phyloP scores from a whole-genome alignment of 2,797 vertebrate species.

The Microctenopoma lineatum region DNA sequence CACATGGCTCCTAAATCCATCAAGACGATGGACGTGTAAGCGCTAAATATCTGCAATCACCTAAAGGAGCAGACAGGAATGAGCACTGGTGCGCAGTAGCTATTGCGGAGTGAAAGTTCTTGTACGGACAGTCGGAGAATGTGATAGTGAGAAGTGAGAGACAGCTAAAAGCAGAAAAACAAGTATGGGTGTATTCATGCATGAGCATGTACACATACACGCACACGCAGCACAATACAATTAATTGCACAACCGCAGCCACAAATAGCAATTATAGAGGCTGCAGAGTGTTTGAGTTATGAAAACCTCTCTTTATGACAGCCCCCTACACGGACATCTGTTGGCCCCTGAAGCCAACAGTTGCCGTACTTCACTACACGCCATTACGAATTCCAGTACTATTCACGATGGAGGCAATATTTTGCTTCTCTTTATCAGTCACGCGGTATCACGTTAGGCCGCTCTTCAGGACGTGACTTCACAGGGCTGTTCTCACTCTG shows the following conservation, averaged over 20 bases:
- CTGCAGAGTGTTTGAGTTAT: slow-evolving; percentile 38
- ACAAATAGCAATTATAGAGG: slow-evolving; percentile 53
- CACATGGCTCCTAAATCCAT: slow-evolving; percentile 67
- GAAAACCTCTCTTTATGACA: slow-evolving; percentile 32
- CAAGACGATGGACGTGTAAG: slow-evolving; percentile 67
- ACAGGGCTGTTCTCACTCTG: slow-evolving; percentile 47
- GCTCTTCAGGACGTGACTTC: slow-evolving; percentile 54
- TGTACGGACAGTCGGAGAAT: slow-evolving; percentile 37
- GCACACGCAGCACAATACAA: slow-evolving; percentile 29
- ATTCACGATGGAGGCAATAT: not conserved
- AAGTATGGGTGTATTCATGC: slow-evolving; percentile 62
- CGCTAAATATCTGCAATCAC: slow-evolving; percentile 58
- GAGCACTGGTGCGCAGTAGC: slow-evolving; percentile 34
- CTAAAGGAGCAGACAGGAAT: slow-evolving; percentile 48
- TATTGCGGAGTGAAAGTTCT: slow-evolving; percentile 33
- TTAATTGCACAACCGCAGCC: slow-evolving; percentile 51
- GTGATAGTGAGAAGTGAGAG: slow-evolving; percentile 46
- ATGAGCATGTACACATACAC: slow-evolving; percentile 40
- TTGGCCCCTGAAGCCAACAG: slow-evolving; percentile 1
- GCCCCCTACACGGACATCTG: slow-evolving; percentile 6
- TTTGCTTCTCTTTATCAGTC: not conserved
- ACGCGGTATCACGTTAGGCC: not conserved
- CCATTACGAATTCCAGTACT: not conserved
- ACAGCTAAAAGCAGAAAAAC: slow-evolving; percentile 50
- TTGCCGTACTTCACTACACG: not conserved